Percentiles rank a stretch among this genome's conserved stretches.
phyloP scores from a whole-genome alignment of 2,888 invertebrate species.

The Amiota communis region DNA sequence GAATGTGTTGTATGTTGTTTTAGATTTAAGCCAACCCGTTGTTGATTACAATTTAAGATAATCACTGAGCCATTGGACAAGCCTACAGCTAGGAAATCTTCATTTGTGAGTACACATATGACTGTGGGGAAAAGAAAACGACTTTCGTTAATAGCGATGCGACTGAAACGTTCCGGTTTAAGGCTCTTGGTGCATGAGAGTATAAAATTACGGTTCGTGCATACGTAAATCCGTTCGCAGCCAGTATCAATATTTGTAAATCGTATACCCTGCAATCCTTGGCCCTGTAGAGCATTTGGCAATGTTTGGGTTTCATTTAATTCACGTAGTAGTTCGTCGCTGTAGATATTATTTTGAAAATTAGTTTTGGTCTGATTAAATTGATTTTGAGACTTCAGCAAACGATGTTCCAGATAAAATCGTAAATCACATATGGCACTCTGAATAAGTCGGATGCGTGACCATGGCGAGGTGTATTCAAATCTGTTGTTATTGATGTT shows the following conservation, averaged over 20 bases:
- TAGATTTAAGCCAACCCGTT: slow-evolving; percentile 38
- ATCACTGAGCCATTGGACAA: slow-evolving; percentile 71
- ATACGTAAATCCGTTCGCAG: slow-evolving; percentile 66
- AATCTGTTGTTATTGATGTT: slow-evolving; percentile 34
- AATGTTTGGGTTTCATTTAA: slow-evolving; percentile 60
- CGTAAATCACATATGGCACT: slow-evolving; percentile 68
- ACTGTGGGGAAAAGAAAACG: slow-evolving; percentile 69
- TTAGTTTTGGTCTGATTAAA: slow-evolving; percentile 70
- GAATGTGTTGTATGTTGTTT: neutral
- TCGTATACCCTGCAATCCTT: slow-evolving; percentile 65
- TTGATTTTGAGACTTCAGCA: slow-evolving; percentile 55
- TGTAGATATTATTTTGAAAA: slow-evolving; percentile 71
- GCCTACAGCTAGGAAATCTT: slow-evolving; percentile 68
- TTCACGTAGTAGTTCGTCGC: slow-evolving; percentile 68
- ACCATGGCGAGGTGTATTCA: slow-evolving; percentile 71
- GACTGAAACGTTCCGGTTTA: slow-evolving; percentile 64
- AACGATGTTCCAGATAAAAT: slow-evolving; percentile 60
- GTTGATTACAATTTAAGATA: slow-evolving; percentile 67
- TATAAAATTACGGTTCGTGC: slow-evolving; percentile 71
- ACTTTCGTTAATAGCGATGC: slow-evolving; percentile 66
- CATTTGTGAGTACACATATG: slow-evolving; percentile 65
- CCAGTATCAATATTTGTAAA: slow-evolving; percentile 69
- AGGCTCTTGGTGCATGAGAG: slow-evolving; percentile 68
- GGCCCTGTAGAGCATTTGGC: slow-evolving; percentile 42
- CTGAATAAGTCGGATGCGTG: slow-evolving; percentile 70